Evolutionary conservation across 2,888 invertebrate species (phyloP).

Genomic region (Heliconius hortense): DNA sequence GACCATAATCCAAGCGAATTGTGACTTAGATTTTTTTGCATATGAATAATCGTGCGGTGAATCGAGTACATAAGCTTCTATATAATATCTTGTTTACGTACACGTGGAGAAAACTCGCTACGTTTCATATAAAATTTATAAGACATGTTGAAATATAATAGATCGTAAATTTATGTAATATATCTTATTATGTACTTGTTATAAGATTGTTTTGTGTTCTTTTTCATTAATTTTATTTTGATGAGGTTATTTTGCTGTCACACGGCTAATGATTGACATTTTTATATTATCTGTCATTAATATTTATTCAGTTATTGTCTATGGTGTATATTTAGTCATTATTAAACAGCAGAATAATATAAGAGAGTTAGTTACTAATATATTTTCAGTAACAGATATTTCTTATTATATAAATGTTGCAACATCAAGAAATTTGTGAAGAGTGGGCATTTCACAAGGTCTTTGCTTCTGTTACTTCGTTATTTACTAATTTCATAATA

Average conservation of each 20-base stretch:
- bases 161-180: slow-evolving; percentile 16
- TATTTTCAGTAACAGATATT: not conserved
- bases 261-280: not conserved
- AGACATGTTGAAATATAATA: slow-evolving; percentile 9
- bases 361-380: not conserved
- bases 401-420: slow-evolving; percentile 3
- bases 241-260: slow-evolving; percentile 13
- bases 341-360: not conserved
- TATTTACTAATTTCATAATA: not conserved
- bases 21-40: slow-evolving; percentile 67
- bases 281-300: not conserved
- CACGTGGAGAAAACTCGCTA: slow-evolving; percentile 37
- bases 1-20: slow-evolving; percentile 74
- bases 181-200: slow-evolving; percentile 4
- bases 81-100: slow-evolving; percentile 34
- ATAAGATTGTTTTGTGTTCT: slow-evolving; percentile 2
- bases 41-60: slow-evolving; percentile 60
- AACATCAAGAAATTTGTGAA: not conserved
- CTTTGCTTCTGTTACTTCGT: not conserved
- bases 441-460: not conserved
- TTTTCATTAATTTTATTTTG: slow-evolving; percentile 14
- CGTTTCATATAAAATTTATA: slow-evolving; percentile 5
- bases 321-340: not conserved
- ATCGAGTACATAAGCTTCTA: slow-evolving; percentile 44
- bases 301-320: slow-evolving; percentile 13